Evolutionary conservation across 1,140 invertebrate species (phyloP).

Genomic region (silkworm (Bombyx mori)): ASM3026992v2 NC_085119.1:4351501-4352000

Average conservation of each 20-base stretch:
- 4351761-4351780: conserved; percentile 33
- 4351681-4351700: conserved; percentile 11
- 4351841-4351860: conserved; percentile 26
- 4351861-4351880: conserved; percentile 27
- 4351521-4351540: conserved; percentile 20
- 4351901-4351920: conserved; percentile 26
- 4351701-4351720: conserved; percentile 11
- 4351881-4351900: conserved; percentile 25
- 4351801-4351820: conserved; percentile 26
- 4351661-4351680: conserved; percentile 23
- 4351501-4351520: conserved; percentile 14
- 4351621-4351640: conserved; percentile 15
- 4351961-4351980: conserved; percentile 33
- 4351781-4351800: conserved; percentile 24
- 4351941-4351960: conserved; percentile 35
- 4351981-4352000: conserved; percentile 28
- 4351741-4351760: conserved; percentile 26
- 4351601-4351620: conserved; percentile 14
- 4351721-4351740: conserved; percentile 17
- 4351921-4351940: conserved; percentile 30
- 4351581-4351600: conserved; percentile 25
- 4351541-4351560: conserved; percentile 20
- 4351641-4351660: conserved; percentile 31
- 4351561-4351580: conserved; percentile 17
- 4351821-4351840: conserved; percentile 24